Conservation (phyloP, 2,888 invertebrate genomes). For the Geophilus truncorum region DNA sequence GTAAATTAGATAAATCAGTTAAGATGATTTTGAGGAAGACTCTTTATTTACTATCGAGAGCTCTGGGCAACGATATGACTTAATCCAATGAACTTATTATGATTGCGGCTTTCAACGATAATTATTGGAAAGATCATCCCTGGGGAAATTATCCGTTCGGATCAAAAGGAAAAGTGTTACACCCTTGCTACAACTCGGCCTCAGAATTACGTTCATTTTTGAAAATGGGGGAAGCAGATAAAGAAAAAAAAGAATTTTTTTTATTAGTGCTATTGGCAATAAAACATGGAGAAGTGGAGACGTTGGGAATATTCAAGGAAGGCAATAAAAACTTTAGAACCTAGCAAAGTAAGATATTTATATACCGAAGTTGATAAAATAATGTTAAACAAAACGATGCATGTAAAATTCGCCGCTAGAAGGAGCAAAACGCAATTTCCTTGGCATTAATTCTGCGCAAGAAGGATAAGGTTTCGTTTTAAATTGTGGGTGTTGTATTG, state of each 20-base stretch:
- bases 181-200: background rate
- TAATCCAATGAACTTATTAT: slow-evolving; percentile 15
- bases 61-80: background rate
- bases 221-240: background rate
- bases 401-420: background rate
- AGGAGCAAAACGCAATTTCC: background rate
- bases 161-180: slow-evolving; percentile 11
- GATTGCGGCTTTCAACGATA: slow-evolving; percentile 13
- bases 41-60: background rate
- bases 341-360: background rate
- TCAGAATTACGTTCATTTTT: background rate
- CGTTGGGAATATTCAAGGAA: background rate
- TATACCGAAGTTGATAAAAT: background rate
- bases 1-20: background rate
- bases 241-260: background rate
- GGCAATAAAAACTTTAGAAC: background rate
- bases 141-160: slow-evolving; percentile 3
- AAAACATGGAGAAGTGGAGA: background rate
- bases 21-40: background rate
- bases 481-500: background rate
- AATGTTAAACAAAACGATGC: background rate
- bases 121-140: slow-evolving; percentile 8
- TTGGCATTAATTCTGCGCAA: too few species aligned
- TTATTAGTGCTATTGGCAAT: background rate
- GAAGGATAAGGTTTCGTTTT: too few species aligned